Base-by-base conservation (phyloP, 2,797 vertebrate species). In the Nasua narica region DNA sequence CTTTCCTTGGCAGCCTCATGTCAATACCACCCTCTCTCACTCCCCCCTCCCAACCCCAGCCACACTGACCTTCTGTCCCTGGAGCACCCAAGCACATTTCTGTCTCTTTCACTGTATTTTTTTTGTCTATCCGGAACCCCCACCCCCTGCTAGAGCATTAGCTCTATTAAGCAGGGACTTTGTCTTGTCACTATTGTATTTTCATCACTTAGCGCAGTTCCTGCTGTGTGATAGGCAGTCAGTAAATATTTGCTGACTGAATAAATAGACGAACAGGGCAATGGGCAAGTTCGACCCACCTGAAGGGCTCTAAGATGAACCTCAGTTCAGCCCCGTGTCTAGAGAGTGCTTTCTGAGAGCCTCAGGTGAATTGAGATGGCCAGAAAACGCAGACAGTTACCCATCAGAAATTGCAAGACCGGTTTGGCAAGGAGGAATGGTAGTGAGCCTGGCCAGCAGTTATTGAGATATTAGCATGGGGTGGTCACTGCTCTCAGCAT, bases 191-290 rank as follows among this genome's bases (percentile, higher is more conserved):
- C 23, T 76, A 13, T 60, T 48, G 62, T 69, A 32, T 87, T 78
- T 90, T 95, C 2, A 46, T 82, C 19, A 74, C 35, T 23, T 96
- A 74, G 40, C 29, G 23, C 21, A 1, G 58, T 56, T 6, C 23
- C 32, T 70, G 40, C 25, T 1, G 21, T 87, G 15, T 86, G 86
- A 88, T 25, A 77, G 6, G 69, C 69, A 56, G 56, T 56, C 83
- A 87, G 37, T 81, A 95, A 91, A 87, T 89, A 90, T 90, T 97
- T 95, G 37, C 37, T 77, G 62, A 93, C 27, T 72, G 70, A 58
- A 62, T 89, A 91, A 92, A 81, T 37, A 84, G 62, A 93, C 52
- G 16, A 91, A 85, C 29, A 69, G 62, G 60, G 93, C 95, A 93
- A 74, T 79, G 23, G 54, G 12, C 32, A 32, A 21, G 91, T 86